Conservation (phyloP, 2,113 vertebrate species). For the Eclectus roratus region DNA sequence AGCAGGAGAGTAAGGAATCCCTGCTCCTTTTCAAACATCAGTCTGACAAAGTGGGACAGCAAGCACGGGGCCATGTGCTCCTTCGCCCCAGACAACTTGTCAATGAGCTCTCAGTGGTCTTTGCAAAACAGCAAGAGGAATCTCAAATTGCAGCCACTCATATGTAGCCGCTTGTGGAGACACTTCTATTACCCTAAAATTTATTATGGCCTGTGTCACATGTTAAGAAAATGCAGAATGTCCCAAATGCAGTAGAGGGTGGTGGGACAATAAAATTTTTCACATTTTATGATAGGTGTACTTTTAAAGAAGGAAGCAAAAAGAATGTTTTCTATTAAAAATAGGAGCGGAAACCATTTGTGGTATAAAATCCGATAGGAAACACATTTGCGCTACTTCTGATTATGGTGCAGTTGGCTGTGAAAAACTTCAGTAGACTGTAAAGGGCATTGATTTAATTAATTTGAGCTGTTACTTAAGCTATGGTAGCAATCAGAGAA, state of each 20-base stretch:
- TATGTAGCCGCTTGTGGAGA: constrained; percentile 26
- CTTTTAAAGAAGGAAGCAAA: constrained; percentile 36
- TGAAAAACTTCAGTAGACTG: constrained; percentile 34
- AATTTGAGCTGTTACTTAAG: constrained; percentile 48
- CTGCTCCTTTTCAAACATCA: constrained; percentile 40
- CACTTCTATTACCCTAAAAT: constrained; percentile 37
- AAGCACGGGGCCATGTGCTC: neutral
- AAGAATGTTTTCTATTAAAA: constrained; percentile 67
- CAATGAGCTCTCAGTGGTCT: constrained; percentile 1
- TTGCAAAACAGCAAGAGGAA: constrained; percentile 25
- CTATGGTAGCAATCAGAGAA: constrained; percentile 27
- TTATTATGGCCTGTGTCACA: constrained; percentile 32
- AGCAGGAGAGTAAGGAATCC: neutral
- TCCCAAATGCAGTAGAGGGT: constrained; percentile 16
- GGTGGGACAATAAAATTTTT: constrained; percentile 15
- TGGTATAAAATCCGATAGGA: constrained; percentile 50
- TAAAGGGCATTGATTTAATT: constrained; percentile 16
- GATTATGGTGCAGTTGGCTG: constrained; percentile 27
- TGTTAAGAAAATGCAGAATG: constrained; percentile 36
- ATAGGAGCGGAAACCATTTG: constrained; percentile 53
- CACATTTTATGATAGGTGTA: constrained; percentile 38
- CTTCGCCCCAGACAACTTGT: neutral
- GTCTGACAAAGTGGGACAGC: constrained; percentile 10
- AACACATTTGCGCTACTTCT: constrained; percentile 67
- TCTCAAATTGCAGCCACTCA: constrained; percentile 31